Evolutionary conservation across 2,888 invertebrate genomes (phyloP).

Genomic region (Lycophotia porphyrea): DNA sequence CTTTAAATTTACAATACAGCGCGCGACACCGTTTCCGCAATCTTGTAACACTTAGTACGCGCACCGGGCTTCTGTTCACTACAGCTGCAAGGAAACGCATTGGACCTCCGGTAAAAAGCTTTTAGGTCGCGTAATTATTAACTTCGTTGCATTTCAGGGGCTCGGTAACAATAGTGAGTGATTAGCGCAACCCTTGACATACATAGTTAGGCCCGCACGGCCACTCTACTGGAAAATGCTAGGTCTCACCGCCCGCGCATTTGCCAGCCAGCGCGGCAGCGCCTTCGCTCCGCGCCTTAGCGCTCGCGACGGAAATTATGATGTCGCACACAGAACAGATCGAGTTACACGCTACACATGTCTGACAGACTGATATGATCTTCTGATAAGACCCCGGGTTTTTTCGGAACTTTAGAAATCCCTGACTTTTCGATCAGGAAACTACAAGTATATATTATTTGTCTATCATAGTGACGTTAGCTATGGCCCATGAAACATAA

Average conservation of each 20-base stretch:
- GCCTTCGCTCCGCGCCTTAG: constrained; percentile 65
- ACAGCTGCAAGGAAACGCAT: constrained; percentile 33
- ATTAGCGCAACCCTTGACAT: constrained; percentile 89
- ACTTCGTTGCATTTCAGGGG: constrained; percentile 81
- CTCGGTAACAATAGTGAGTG: constrained; percentile 84
- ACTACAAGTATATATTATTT: constrained; percentile 4
- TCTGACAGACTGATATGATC: constrained; percentile 11
- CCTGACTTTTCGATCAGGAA: not conserved
- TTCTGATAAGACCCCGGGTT: not conserved
- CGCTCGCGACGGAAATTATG: constrained; percentile 71
- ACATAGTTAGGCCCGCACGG: constrained; percentile 83
- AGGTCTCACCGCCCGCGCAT: constrained; percentile 81
- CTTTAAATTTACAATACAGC: constrained; percentile 80
- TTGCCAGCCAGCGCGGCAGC: constrained; percentile 59
- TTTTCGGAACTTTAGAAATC: not conserved
- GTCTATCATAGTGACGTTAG: not conserved
- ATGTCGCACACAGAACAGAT: constrained; percentile 58
- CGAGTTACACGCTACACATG: constrained; percentile 31
- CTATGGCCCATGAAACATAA: not conserved
- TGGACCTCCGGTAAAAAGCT: constrained; percentile 59
- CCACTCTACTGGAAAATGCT: constrained; percentile 88
- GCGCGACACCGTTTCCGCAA: constrained; percentile 83
- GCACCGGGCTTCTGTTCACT: constrained; percentile 25
- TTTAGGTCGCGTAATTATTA: constrained; percentile 70
- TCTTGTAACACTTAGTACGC: constrained; percentile 67